Base-by-base conservation (phyloP, 2,888 invertebrate species). In the Polydrusus cervinus region DNA sequence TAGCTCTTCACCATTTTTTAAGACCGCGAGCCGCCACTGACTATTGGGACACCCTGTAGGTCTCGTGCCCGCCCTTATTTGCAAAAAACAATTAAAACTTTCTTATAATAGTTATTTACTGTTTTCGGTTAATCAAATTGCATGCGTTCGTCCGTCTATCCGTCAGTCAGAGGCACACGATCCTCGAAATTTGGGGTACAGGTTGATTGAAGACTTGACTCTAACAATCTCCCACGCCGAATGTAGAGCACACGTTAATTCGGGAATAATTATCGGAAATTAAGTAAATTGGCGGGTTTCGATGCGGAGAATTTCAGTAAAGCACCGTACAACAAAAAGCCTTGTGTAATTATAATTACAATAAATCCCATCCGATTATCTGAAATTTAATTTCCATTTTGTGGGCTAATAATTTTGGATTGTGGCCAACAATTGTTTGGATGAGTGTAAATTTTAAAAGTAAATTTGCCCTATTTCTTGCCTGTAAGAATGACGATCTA, bases 171-270 rank as follows among this genome's bases (percentile, higher is more conserved):
- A n/a, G 57, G 57, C 57, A 60, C 57, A 60, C 57, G 57, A 60
- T 60, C 5, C 38, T 5, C 38, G 18, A 60, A 60, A 71, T 71
- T 71, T 55, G 25, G 51, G 40, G 34, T 53, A 61, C 71, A 43
- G 30, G 43, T 71, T 71, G 62, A 62, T 64, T 40, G 64, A 64
- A 64, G 53, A 30, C 40, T 43, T 16, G 71, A 62, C 53, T 71
- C 40, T 64, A 71, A 64, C 53, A 43, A 55, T 71, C 71, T 71
- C 55, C 72, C 72, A 72, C 72, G 66, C 72, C 30, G 72, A 57
- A 38, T 45, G 18, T 11, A 25, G 16, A 53, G 53, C 18, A 30
- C 47, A 16, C 9, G 64, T 47, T 55, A 72, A 57, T 65, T 72
- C 47, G 8, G 9, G 38, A 40, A 16, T 60, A 57, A 72, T 72